Percentiles rank a stretch among this genome's conserved stretches.
Conservation (phyloP, 2,113 vertebrate species). For the Marcusenius ussheri region DNA sequence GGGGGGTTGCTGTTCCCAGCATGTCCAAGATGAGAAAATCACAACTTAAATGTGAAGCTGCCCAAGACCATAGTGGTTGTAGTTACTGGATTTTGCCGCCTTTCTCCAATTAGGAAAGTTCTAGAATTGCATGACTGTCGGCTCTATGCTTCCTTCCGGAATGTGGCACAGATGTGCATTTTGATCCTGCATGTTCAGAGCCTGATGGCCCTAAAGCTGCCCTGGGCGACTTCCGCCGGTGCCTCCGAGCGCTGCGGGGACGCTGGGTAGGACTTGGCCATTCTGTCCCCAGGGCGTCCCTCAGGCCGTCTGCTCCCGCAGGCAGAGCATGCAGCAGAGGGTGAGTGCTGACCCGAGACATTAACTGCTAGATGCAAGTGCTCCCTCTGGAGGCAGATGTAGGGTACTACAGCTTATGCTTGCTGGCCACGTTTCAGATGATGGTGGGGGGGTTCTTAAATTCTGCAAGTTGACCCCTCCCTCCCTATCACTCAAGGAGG, state of each 20-base stretch:
- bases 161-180: background rate
- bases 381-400: background rate
- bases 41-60: background rate
- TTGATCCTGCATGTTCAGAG: background rate
- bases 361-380: background rate
- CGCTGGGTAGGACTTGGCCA: no score
- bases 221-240: background rate
- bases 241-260: background rate
- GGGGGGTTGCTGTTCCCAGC: background rate
- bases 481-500: background rate
- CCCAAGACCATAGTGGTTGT: background rate
- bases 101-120: background rate
- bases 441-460: background rate
- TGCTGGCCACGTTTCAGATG: background rate
- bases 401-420: background rate
- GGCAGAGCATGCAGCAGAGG: background rate
- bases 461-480: background rate
- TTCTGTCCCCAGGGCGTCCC: background rate
- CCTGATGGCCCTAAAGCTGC: background rate
- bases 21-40: background rate
- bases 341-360: background rate
- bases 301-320: background rate
- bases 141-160: background rate
- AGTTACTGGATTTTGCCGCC: background rate
- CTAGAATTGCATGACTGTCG: background rate